Conservation (phyloP, 1,140 invertebrate genomes). For the Drosophila repleta region DNA sequence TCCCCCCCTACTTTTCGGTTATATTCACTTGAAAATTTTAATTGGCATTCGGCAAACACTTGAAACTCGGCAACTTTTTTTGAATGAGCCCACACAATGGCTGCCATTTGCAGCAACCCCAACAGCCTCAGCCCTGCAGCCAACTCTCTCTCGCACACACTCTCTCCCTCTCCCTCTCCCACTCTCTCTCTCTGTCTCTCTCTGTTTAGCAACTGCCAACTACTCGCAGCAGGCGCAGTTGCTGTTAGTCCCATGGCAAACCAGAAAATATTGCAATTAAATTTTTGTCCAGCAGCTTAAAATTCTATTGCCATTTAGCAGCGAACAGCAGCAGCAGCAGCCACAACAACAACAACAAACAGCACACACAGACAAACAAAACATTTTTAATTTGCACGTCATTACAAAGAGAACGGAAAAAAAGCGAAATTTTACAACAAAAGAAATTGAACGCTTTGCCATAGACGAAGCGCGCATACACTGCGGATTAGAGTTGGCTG, state of each 20-base stretch:
- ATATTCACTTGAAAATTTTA: constrained; percentile 68
- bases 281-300: constrained; percentile 48
- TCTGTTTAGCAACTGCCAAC: constrained; percentile 22
- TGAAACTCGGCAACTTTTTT: constrained; percentile 62
- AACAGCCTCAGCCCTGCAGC: neutral
- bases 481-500: neutral
- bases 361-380: constrained; percentile 14
- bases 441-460: neutral
- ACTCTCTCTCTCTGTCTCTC: neutral
- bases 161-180: neutral
- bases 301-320: constrained; percentile 52
- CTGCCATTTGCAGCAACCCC: constrained; percentile 30
- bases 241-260: constrained; percentile 17
- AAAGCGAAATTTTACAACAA: neutral
- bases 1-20: constrained; percentile 5
- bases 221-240: constrained; percentile 29
- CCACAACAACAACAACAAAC: constrained; percentile 1
- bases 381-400: constrained; percentile 78
- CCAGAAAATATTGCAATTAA: constrained; percentile 51
- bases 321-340: neutral
- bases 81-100: constrained; percentile 41
- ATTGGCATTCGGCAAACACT: constrained; percentile 70
- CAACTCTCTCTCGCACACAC: no score
- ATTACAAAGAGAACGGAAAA: constrained; percentile 43
- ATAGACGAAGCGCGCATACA: neutral